phyloP scores from a whole-genome alignment of 2,888 invertebrate genomes.

The Leucophora obtusa region DNA sequence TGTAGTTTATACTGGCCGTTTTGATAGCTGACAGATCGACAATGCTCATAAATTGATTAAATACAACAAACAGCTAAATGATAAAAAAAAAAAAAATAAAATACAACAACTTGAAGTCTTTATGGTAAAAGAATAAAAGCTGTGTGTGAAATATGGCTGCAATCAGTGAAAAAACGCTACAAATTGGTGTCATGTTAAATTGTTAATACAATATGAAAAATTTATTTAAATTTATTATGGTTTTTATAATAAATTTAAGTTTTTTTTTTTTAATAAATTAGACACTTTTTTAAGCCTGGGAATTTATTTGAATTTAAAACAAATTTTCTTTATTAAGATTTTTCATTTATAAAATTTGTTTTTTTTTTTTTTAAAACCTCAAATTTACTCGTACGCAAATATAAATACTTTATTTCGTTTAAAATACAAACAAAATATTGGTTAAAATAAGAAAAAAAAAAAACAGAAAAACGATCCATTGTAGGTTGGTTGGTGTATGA shows the following conservation, averaged over 20 bases:
- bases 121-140: constrained; percentile 12
- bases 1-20: constrained; percentile 56
- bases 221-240: neutral
- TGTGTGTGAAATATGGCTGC: constrained; percentile 48
- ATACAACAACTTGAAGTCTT: constrained; percentile 11
- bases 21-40: constrained; percentile 63
- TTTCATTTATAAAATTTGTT: neutral
- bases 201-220: constrained; percentile 13
- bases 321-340: neutral
- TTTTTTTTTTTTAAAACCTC: neutral
- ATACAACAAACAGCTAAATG: constrained; percentile 26
- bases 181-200: constrained; percentile 61
- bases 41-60: constrained; percentile 63
- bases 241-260: constrained; percentile 1
- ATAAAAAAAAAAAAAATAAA: too few species aligned
- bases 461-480: constrained; percentile 23
- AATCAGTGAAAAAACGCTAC: constrained; percentile 54
- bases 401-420: constrained; percentile 3
- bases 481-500: constrained; percentile 32
- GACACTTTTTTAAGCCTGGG: neutral
- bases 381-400: constrained; percentile 3
- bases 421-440: constrained; percentile 6
- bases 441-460: neutral
- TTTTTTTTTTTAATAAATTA: neutral
- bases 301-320: neutral